Evolutionary conservation across 92 coral and sea anemone species (phyloP).

Genomic region (Phenganax marumi): DNA sequence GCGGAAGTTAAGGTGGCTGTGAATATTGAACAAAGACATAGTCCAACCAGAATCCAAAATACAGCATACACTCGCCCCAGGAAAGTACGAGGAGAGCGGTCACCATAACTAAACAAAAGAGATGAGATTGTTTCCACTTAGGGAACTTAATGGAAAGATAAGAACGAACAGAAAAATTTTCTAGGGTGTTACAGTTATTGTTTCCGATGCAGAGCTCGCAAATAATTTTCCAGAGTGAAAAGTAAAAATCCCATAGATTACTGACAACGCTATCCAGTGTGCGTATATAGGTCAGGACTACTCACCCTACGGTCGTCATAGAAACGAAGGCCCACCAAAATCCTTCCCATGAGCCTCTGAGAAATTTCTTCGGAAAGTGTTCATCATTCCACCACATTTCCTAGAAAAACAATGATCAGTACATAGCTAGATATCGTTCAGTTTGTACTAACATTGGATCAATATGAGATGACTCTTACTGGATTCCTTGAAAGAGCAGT

Average conservation of each 20-base stretch:
- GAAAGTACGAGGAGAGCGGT: conserved; percentile 77
- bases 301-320: conserved; percentile 45
- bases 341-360: conserved; percentile 26
- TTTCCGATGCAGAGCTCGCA: too few species aligned
- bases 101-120: conserved; percentile 71
- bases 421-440: too few species aligned
- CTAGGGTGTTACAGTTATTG: too few species aligned
- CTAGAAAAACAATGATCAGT: neutral
- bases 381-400: conserved; percentile 15
- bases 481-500: neutral
- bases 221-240: too few species aligned
- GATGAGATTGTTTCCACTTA: neutral
- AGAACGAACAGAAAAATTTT: too few species aligned
- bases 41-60: conserved; percentile 78
- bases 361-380: conserved; percentile 21
- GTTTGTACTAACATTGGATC: too few species aligned
- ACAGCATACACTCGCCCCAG: conserved; percentile 84
- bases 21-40: conserved; percentile 88
- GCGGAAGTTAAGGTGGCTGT: conserved; percentile 94
- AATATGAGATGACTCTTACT: neutral
- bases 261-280: neutral
- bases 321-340: conserved; percentile 43
- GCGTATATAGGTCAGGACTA: neutral
- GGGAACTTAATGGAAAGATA: too few species aligned
- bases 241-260: too few species aligned